Evolutionary conservation across 2,797 vertebrate genomes (phyloP).

Genomic region (Acanthurus tractus): DNA sequence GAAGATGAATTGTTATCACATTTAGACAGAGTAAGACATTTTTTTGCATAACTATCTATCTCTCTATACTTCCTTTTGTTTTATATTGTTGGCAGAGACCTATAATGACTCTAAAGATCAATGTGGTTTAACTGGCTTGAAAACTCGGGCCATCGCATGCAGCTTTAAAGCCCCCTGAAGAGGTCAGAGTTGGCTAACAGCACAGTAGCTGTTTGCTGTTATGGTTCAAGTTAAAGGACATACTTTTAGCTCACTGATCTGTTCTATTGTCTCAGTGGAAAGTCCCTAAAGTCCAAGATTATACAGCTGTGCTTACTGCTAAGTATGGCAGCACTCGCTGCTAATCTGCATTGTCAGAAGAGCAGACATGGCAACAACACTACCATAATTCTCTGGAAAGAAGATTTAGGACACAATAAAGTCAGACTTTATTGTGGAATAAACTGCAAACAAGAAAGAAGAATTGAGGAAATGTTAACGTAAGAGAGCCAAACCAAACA

Average conservation of each 20-base stretch:
- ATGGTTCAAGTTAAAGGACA: background rate
- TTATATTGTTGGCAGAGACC: background rate
- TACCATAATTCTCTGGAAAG: constrained; percentile 20
- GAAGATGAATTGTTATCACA: too few species aligned
- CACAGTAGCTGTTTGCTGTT: background rate
- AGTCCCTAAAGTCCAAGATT: constrained; percentile 9
- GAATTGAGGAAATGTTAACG: constrained; percentile 14
- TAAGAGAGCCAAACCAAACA: constrained; percentile 18
- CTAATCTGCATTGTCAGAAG: constrained; percentile 9
- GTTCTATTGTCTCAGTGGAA: constrained; percentile 6
- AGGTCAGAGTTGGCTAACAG: background rate
- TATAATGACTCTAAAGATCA: background rate
- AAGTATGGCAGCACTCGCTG: constrained; percentile 3
- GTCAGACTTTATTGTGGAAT: constrained; percentile 1
- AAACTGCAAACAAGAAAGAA: constrained; percentile 6
- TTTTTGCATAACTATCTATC: background rate
- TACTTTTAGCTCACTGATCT: background rate
- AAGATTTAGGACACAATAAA: constrained; percentile 8
- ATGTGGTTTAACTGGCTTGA: background rate
- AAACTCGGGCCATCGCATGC: too few species aligned
- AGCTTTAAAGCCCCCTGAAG: too few species aligned
- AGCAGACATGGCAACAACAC: constrained; percentile 33
- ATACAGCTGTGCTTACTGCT: constrained; percentile 1
- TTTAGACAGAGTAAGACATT: background rate
- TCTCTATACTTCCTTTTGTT: background rate